phyloP scores from a whole-genome alignment of 1,140 invertebrate genomes.

The Halictus rubicundus region DNA sequence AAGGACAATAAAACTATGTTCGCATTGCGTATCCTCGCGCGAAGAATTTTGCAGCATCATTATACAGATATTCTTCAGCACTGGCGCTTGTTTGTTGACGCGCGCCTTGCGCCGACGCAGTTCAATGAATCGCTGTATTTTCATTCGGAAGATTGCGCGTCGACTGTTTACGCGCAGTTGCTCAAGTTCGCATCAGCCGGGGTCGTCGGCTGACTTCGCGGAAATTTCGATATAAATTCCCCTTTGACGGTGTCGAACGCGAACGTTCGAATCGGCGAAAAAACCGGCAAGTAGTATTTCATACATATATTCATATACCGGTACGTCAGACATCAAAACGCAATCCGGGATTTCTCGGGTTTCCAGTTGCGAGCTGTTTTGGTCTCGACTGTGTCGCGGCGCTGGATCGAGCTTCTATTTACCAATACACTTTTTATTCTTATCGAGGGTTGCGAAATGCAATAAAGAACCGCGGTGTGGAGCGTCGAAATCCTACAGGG shows the following conservation, averaged over 20 bases:
- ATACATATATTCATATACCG: constrained; percentile 43
- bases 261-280: constrained; percentile 24
- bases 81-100: too few species aligned
- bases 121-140: neutral
- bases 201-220: neutral
- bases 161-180: neutral
- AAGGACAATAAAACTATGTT: too few species aligned
- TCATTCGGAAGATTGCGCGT: constrained; percentile 4
- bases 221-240: constrained; percentile 44
- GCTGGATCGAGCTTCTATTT: neutral
- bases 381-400: neutral
- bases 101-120: neutral
- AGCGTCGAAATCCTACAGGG: too few species aligned
- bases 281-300: constrained; percentile 24
- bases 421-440: neutral
- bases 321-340: neutral
- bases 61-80: neutral
- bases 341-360: neutral
- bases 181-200: neutral
- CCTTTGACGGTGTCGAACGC: neutral
- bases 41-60: too few species aligned
- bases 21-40: too few species aligned
- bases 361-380: neutral
- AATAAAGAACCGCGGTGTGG: neutral
- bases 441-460: neutral